Evolutionary conservation across 2,888 invertebrate species (phyloP).

Genomic region (Ecdyonurus torrentis): DNA sequence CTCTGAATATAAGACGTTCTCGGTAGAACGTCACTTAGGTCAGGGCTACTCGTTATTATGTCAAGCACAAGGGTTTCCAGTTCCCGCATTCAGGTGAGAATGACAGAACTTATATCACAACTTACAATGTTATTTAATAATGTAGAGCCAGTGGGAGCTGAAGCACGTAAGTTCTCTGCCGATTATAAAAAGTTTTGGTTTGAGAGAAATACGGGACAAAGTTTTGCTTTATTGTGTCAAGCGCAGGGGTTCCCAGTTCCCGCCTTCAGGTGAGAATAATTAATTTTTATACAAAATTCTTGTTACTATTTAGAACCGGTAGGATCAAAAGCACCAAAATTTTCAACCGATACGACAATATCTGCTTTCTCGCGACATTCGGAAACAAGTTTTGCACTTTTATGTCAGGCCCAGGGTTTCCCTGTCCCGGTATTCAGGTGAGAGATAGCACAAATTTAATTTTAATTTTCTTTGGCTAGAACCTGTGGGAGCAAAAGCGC

Average conservation of each 20-base stretch:
- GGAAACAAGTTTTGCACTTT: conserved; percentile 35
- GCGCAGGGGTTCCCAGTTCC: conserved; percentile 55
- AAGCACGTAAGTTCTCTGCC: conserved; percentile 42
- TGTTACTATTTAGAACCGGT: conserved; percentile 35
- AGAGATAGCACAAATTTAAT: conserved; percentile 13
- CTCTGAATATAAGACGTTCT: too few species aligned
- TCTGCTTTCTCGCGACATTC: conserved; percentile 30
- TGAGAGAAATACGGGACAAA: conserved; percentile 41
- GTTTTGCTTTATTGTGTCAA: conserved; percentile 44
- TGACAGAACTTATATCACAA: conserved; percentile 9
- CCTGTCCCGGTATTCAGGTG: conserved; percentile 22
- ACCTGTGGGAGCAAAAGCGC: conserved; percentile 39
- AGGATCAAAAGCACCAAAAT: conserved; percentile 38
- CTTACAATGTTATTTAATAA: conserved; percentile 5
- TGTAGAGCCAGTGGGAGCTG: conserved; percentile 39
- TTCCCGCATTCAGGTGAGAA: conserved; percentile 32
- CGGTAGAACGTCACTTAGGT: too few species aligned
- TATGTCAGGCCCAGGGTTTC: conserved; percentile 38
- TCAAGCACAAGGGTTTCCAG: conserved; percentile 40
- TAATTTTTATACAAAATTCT: background rate
- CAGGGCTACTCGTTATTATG: conserved; percentile 28
- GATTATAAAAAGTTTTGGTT: conserved; percentile 44
- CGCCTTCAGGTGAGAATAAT: conserved; percentile 43
- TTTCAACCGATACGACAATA: conserved; percentile 40
- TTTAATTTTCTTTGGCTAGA: conserved; percentile 27